A percentile compares a stretch with the other conserved stretches of the same genome.
phyloP scores from a whole-genome alignment of 2,888 invertebrate genomes.

The Caenorhabditis plicata region DNA sequence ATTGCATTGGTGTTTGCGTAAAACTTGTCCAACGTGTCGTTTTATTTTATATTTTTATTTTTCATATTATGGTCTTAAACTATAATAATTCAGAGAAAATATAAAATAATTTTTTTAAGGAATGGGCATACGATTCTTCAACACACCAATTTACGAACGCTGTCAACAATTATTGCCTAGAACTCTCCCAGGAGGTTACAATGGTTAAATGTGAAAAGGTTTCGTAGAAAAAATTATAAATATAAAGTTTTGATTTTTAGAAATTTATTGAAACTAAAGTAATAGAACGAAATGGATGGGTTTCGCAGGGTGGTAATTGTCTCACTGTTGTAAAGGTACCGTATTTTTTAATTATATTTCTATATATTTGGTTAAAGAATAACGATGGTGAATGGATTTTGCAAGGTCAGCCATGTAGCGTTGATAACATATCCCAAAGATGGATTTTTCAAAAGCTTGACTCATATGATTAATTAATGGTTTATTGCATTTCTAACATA shows the following conservation, averaged over 20 bases:
- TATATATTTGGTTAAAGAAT: background rate
- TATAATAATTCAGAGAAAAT: background rate
- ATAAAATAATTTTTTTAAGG: constrained; percentile 26
- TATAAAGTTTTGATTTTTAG: constrained; percentile 10
- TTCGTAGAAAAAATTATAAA: background rate
- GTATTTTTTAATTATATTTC: background rate
- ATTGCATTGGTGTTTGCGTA: constrained; percentile 4
- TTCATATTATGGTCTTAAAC: background rate
- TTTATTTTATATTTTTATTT: constrained; percentile 1
- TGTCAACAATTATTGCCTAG: constrained; percentile 47
- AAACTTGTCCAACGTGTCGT: constrained; percentile 4
- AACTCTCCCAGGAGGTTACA: constrained; percentile 25
- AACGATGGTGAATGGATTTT: constrained; percentile 24
- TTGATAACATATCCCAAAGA: constrained; percentile 45
- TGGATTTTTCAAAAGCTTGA: constrained; percentile 58
- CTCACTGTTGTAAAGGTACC: constrained; percentile 17
- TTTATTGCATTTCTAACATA: background rate
- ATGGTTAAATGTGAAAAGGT: constrained; percentile 21
- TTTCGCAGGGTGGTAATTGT: constrained; percentile 35
- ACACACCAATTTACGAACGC: constrained; percentile 44
- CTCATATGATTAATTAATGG: constrained; percentile 9
- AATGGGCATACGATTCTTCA: constrained; percentile 53
- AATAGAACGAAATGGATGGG: constrained; percentile 42
- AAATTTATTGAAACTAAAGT: constrained; percentile 15
- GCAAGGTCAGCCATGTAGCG: constrained; percentile 42